phyloP scores from a whole-genome alignment of 2,888 invertebrate species.

The Gnatocerus cornutus region DNA sequence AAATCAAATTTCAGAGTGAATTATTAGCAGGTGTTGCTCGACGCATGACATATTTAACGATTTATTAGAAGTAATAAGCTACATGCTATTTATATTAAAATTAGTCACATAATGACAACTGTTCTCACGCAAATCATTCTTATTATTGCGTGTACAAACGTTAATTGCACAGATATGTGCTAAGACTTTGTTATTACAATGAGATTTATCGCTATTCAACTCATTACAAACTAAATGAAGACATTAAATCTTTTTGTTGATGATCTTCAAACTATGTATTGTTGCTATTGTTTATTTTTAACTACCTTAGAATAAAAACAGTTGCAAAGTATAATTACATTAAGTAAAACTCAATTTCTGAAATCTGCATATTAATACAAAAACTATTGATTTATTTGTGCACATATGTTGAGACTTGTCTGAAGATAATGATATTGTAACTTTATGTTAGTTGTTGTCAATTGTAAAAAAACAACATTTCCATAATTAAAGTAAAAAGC shows the following conservation, averaged over 20 bases:
- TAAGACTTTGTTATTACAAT: neutral
- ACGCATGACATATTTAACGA: neutral
- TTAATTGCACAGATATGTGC: neutral
- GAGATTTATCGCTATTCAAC: neutral
- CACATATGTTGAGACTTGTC: no score
- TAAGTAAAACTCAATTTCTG: no score
- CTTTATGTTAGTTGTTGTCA: no score
- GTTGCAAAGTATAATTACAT: no score
- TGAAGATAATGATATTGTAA: no score
- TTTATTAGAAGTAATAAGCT: conserved; percentile 10
- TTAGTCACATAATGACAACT: conserved; percentile 6
- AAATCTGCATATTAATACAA: no score
- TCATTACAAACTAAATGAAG: neutral
- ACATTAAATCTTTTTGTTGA: neutral
- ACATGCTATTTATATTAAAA: conserved; percentile 16
- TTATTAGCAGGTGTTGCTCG: conserved; percentile 2
- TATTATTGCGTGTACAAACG: conserved; percentile 4
- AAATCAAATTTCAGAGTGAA: neutral
- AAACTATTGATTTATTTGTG: no score
- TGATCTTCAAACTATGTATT: no score
- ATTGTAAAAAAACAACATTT: no score
- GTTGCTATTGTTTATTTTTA: no score
- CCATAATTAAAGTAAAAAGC: no score
- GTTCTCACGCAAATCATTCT: conserved; percentile 25
- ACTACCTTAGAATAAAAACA: no score